Conservation (phyloP, 2,797 vertebrate genomes). For the Danio kyathit region DNA sequence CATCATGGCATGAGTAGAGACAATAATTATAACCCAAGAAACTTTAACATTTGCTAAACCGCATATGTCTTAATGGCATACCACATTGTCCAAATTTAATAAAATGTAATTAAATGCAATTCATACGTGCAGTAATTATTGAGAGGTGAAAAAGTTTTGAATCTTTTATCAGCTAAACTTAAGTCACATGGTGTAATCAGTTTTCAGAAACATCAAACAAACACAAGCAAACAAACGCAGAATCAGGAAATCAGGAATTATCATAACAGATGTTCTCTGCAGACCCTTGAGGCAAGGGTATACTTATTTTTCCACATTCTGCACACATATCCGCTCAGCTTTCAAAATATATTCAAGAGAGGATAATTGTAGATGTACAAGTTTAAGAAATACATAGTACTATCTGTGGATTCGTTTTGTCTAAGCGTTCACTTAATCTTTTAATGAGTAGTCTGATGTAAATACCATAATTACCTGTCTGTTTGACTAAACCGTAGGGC, state of each 20-base stretch:
- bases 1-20: conserved; percentile 12
- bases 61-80: background rate
- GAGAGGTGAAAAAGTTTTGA: background rate
- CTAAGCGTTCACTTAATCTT: no score
- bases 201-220: background rate
- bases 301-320: background rate
- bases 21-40: conserved; percentile 20
- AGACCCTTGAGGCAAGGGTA: background rate
- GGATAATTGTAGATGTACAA: background rate
- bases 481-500: no score
- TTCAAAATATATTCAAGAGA: background rate
- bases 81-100: background rate
- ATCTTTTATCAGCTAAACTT: background rate
- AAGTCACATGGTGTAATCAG: background rate
- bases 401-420: background rate
- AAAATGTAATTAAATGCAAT: background rate
- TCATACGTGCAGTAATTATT: no score
- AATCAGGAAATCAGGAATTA: background rate
- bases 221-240: background rate
- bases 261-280: background rate
- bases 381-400: background rate
- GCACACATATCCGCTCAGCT: background rate
- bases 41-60: background rate
- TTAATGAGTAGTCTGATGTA: no score
- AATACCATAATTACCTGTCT: no score